Evolutionary conservation across 1,140 invertebrate species (phyloP).

Genomic region (Sogatella furcifera): DNA sequence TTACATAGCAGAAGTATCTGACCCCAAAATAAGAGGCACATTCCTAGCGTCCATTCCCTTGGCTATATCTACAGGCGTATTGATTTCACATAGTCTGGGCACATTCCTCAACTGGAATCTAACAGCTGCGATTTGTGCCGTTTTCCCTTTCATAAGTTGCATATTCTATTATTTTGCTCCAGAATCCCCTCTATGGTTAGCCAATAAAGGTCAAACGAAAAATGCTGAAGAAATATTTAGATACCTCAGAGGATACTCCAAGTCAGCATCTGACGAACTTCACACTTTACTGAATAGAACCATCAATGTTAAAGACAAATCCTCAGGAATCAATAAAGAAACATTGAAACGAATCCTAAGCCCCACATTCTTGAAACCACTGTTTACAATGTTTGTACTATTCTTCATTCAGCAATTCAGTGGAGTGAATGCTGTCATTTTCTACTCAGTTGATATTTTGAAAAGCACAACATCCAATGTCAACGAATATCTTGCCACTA

Average conservation of each 20-base stretch:
- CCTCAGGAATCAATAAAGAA: constrained; percentile 18
- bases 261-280: constrained; percentile 37
- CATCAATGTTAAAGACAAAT: constrained; percentile 6
- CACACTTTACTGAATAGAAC: constrained; percentile 23
- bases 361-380: constrained; percentile 39
- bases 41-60: constrained; percentile 42
- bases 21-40: constrained; percentile 37
- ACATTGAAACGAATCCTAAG: constrained; percentile 17
- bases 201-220: constrained; percentile 38
- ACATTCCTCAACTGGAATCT: constrained; percentile 46
- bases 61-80: constrained; percentile 41
- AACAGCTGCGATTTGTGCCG: constrained; percentile 40
- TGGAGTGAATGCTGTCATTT: constrained; percentile 56
- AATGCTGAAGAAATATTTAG: constrained; percentile 39
- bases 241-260: constrained; percentile 36
- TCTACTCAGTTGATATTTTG: constrained; percentile 50
- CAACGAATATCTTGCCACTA: constrained; percentile 45
- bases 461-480: constrained; percentile 39
- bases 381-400: constrained; percentile 45
- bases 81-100: constrained; percentile 44
- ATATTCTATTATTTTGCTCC: constrained; percentile 41
- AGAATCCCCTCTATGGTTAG: constrained; percentile 61
- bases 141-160: constrained; percentile 36
- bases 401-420: constrained; percentile 50
- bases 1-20: constrained; percentile 32